Evolutionary conservation across 2,113 vertebrate species (phyloP).

Genomic region (Rhabdornis inornatus): DNA sequence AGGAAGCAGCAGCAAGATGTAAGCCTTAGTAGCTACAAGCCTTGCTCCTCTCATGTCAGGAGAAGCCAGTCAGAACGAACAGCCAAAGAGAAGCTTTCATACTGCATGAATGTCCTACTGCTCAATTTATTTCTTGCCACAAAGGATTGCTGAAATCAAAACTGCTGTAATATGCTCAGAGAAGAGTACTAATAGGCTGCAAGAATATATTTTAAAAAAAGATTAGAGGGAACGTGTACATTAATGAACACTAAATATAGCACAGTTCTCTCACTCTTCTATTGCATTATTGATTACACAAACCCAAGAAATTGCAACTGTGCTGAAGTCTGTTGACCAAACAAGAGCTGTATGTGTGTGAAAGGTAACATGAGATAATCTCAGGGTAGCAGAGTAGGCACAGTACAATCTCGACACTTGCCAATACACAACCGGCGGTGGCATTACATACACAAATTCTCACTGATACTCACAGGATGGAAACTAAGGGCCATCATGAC

Average conservation of each 20-base stretch:
- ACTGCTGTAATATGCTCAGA: neutral
- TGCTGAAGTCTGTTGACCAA: neutral
- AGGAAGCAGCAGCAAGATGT: neutral
- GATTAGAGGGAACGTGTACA: neutral
- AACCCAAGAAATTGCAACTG: neutral
- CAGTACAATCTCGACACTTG: neutral
- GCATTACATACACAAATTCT: neutral
- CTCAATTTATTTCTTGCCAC: slow-evolving; percentile 15
- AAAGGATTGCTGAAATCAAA: slow-evolving; percentile 23
- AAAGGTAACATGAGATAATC: neutral
- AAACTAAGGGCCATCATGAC: neutral
- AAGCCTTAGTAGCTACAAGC: neutral
- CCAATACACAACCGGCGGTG: neutral
- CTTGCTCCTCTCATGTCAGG: neutral
- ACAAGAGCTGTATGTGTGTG: neutral
- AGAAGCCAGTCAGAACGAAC: neutral
- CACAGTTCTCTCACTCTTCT: neutral
- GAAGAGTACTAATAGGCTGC: neutral
- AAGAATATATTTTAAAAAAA: neutral
- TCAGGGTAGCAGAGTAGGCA: neutral
- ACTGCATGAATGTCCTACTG: neutral
- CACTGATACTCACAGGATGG: neutral
- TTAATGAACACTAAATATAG: slow-evolving; percentile 49
- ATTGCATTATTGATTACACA: slow-evolving; percentile 29
- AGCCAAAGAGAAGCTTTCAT: neutral